Evolutionary conservation across 2,888 invertebrate genomes (phyloP), one percentile per base, ranked within the genome.

Genomic region (Chaitophorus viminalis): DNA sequence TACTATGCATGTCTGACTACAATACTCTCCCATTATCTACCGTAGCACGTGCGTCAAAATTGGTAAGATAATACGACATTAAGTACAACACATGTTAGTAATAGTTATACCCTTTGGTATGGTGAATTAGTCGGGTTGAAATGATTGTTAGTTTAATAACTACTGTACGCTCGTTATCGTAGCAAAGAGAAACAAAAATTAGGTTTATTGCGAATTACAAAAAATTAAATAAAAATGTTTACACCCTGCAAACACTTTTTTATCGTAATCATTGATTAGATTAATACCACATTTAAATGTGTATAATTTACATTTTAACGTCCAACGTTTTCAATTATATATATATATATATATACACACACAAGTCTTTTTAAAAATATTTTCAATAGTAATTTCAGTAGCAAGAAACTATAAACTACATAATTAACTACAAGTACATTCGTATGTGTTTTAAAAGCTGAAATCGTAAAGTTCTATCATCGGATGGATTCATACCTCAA

Each of bases 371-470:
- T 25, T 6, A 2, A 6, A 1, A 60, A 21, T 60, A 54, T 54
- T 78, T 54, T 52, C 52, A 18, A 60, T 78, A 36, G 25, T 79
- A 14, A 31, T 11, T 33, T 8, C 21, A 60, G 39, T 29, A 39
- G 65, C 36, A 14, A 29, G 29, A 72, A 82, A 82, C 82, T 82
- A n/a, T n/a, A n/a, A n/a, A n/a, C n/a, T n/a, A n/a, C n/a, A n/a
- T n/a, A n/a, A n/a, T n/a, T n/a, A n/a, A n/a, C n/a, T n/a, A n/a
- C n/a, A n/a, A n/a, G n/a, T n/a, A 82, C 31, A 70, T 72, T 70
- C 33, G 60, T 82, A 70, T 72, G 52, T 68, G 29, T 68, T 46
- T 11, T 14, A 72, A 72, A n/a, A n/a, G n/a, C n/a, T n/a, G n/a
- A n/a, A n/a, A n/a, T n/a, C n/a, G n/a, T n/a, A n/a, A n/a, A n/a